phyloP scores from a whole-genome alignment of 1,140 invertebrate genomes.

The Teleopsis dalmanni region DNA sequence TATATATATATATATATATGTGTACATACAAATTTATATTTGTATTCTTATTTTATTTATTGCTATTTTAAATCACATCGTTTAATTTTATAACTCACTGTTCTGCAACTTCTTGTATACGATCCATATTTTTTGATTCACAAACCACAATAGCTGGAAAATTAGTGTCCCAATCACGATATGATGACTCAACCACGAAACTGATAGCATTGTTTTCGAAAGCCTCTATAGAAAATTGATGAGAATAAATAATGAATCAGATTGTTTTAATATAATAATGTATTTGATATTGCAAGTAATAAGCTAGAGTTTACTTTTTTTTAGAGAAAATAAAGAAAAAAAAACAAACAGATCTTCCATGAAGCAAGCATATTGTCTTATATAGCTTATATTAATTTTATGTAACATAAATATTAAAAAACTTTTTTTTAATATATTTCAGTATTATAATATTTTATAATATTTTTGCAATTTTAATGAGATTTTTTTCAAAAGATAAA shows the following conservation, averaged over 20 bases:
- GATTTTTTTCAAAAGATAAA: neutral
- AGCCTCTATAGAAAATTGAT: constrained; percentile 18
- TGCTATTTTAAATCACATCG: neutral
- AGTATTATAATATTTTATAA: neutral
- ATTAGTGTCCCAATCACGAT: constrained; percentile 60
- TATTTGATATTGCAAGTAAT: neutral
- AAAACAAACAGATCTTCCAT: neutral
- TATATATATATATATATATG: too few relatives aligned
- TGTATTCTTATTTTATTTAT: too few relatives aligned
- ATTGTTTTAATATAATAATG: neutral
- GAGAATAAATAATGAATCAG: neutral
- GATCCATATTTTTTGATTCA: constrained; percentile 53
- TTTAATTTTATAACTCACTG: constrained; percentile 37
- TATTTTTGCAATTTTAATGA: neutral
- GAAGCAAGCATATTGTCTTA: neutral
- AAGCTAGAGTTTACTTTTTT: neutral
- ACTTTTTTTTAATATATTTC: neutral
- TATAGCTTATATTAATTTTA: neutral
- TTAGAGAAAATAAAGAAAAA: neutral
- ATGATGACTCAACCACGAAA: constrained; percentile 62
- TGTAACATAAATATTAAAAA: neutral
- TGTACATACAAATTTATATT: too few relatives aligned
- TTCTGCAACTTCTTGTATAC: constrained; percentile 54
- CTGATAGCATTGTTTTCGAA: constrained; percentile 52
- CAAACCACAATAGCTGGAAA: constrained; percentile 61